A percentile compares a stretch with the other conserved stretches of the same genome.
phyloP scores from a whole-genome alignment of 2,797 vertebrate genomes.

The Pseudomugil gertrudae region DNA sequence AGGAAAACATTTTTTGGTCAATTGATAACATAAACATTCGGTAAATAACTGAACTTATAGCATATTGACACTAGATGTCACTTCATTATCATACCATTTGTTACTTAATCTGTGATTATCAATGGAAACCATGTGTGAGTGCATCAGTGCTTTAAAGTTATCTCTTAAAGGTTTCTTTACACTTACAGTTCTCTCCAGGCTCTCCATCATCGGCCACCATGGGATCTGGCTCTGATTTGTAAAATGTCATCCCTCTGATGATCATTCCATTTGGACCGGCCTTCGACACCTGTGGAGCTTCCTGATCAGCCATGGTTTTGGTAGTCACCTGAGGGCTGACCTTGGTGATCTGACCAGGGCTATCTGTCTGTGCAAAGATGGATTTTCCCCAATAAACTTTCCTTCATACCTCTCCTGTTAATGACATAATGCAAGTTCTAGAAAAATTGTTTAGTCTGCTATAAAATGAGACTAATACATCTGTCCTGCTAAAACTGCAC shows the following conservation, averaged over 20 bases:
- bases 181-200: constrained; percentile 92
- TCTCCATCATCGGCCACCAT: constrained; percentile 86
- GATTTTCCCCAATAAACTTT: constrained; percentile 80
- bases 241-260: constrained; percentile 93
- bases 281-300: constrained; percentile 58
- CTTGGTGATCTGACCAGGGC: constrained; percentile 56
- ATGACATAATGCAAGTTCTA: constrained; percentile 33
- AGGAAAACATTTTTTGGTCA: no score
- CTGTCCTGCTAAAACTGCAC: not conserved
- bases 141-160: not conserved
- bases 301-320: constrained; percentile 52
- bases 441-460: constrained; percentile 6
- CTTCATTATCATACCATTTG: no score
- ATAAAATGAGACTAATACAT: not conserved
- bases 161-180: constrained; percentile 2
- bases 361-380: constrained; percentile 70
- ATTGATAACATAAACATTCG: no score
- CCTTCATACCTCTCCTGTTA: constrained; percentile 86
- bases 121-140: not conserved
- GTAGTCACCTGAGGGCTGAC: constrained; percentile 33
- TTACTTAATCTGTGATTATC: not conserved
- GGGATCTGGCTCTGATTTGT: constrained; percentile 88
- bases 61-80: no score
- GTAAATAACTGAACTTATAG: no score
- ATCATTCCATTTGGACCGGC: constrained; percentile 77